Evolutionary conservation across 2,113 vertebrate genomes (phyloP).

Genomic region (Brachyhypopomus occidentalis): DNA sequence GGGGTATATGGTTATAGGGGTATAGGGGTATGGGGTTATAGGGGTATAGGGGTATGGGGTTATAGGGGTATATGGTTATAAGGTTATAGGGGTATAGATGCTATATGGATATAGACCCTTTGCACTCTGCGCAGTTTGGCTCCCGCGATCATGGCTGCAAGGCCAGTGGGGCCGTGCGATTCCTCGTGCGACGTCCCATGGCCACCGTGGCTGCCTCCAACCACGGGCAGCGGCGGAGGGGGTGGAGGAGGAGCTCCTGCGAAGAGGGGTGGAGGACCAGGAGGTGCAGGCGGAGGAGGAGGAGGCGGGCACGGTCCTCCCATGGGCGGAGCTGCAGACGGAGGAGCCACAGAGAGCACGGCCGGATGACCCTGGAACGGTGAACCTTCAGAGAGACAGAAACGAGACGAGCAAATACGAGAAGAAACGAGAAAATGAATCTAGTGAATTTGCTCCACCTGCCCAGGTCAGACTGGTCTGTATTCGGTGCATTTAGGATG

Average conservation of each 20-base stretch:
- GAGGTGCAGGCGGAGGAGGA: constrained; percentile 80
- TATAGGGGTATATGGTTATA: too few species aligned
- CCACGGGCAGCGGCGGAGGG: constrained; percentile 80
- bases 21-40: too few species aligned
- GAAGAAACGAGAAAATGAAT: not conserved
- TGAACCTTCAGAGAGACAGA: constrained; percentile 74
- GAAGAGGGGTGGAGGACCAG: constrained; percentile 83
- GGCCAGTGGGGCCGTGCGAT: constrained; percentile 77
- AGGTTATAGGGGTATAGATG: too few species aligned
- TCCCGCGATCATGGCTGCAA: constrained; percentile 93
- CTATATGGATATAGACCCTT: constrained; percentile 77
- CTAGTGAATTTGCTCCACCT: not conserved
- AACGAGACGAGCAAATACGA: not conserved
- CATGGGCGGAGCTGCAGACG: constrained; percentile 61
- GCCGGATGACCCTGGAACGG: constrained; percentile 88
- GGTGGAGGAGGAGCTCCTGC: constrained; percentile 82
- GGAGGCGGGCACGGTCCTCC: constrained; percentile 82
- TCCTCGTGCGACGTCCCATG: constrained; percentile 75
- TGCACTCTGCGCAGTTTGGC: constrained; percentile 96
- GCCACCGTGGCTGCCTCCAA: constrained; percentile 61
- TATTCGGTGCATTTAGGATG: too few species aligned
- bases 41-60: too few species aligned
- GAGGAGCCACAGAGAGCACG: constrained; percentile 74
- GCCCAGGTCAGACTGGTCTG: not conserved
- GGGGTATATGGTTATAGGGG: too few species aligned